phyloP scores from a whole-genome alignment of 2,113 vertebrate species.

The Myiozetetes cayanensis region DNA sequence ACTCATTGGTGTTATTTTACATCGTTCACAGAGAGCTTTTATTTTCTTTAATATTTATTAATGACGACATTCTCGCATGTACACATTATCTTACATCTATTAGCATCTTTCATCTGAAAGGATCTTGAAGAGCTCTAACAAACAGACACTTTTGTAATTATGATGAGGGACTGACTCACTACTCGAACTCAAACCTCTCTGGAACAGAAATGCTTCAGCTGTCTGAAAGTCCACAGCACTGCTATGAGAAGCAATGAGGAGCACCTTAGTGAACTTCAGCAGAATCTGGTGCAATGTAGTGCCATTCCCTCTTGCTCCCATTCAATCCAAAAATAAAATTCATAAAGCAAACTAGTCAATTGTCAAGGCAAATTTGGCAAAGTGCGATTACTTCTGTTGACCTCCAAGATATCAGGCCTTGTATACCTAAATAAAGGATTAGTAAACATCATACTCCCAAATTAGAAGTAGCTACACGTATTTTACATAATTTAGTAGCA shows the following conservation, averaged over 20 bases:
- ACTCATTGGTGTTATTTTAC: conserved; percentile 54
- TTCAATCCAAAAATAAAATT: not conserved
- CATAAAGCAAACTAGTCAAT: not conserved
- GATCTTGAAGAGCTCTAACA: conserved; percentile 26
- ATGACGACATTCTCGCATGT: conserved; percentile 26
- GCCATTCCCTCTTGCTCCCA: not conserved
- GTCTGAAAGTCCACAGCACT: not conserved
- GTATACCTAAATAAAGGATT: not conserved
- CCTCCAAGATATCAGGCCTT: not conserved
- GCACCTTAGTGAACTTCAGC: not conserved
- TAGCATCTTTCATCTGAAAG: conserved; percentile 46
- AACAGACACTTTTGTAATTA: not conserved
- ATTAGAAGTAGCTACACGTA: not conserved
- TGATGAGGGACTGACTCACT: not conserved
- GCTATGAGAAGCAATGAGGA: not conserved
- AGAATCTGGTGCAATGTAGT: not conserved
- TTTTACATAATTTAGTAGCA: not conserved
- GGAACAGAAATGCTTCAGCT: not conserved
- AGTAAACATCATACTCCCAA: not conserved
- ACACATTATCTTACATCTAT: conserved; percentile 46
- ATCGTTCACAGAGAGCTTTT: conserved; percentile 1
- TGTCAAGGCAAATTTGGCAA: not conserved
- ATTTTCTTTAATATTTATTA: conserved; percentile 50
- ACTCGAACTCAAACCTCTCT: not conserved
- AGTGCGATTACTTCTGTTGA: not conserved